phyloP scores from a whole-genome alignment of 2,113 vertebrate species.

The Suncus etruscus region DNA sequence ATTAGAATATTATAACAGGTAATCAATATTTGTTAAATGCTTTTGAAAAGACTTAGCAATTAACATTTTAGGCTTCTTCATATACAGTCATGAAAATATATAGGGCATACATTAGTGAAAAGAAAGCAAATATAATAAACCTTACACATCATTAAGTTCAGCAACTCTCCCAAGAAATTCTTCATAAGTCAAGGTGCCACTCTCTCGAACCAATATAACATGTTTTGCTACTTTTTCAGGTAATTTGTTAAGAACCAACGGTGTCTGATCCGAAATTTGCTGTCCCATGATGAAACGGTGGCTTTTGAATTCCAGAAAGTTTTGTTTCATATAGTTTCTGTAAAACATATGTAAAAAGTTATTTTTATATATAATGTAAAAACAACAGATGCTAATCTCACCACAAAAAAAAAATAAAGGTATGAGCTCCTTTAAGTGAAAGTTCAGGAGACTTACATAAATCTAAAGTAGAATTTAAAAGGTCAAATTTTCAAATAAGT shows the following conservation, averaged over 20 bases:
- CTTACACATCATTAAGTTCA: conserved; percentile 99
- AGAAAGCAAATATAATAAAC: conserved; percentile 68
- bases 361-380: conserved; percentile 62
- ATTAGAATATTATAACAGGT: not conserved
- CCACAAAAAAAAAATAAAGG: conserved; percentile 56
- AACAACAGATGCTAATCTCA: conserved; percentile 37
- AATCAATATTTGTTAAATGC: conserved; percentile 44
- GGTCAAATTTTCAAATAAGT: conserved; percentile 40
- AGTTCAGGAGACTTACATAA: conserved; percentile 24
- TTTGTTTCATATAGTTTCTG: conserved; percentile 88
- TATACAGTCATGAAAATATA: not conserved
- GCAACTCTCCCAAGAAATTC: conserved; percentile 98
- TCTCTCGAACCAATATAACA: conserved; percentile 93
- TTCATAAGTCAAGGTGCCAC: conserved; percentile 96
- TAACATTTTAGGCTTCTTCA: not conserved
- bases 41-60: conserved; percentile 41
- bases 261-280: conserved; percentile 94
- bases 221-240: conserved; percentile 98
- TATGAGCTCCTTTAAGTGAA: conserved; percentile 29
- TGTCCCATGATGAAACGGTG: conserved; percentile 94
- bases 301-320: conserved; percentile 77
- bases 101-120: not conserved
- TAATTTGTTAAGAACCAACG: conserved; percentile 93
- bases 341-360: conserved; percentile 79
- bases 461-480: conserved; percentile 57